Conservation (phyloP, 2,113 vertebrate species). For the Strix aluco region DNA sequence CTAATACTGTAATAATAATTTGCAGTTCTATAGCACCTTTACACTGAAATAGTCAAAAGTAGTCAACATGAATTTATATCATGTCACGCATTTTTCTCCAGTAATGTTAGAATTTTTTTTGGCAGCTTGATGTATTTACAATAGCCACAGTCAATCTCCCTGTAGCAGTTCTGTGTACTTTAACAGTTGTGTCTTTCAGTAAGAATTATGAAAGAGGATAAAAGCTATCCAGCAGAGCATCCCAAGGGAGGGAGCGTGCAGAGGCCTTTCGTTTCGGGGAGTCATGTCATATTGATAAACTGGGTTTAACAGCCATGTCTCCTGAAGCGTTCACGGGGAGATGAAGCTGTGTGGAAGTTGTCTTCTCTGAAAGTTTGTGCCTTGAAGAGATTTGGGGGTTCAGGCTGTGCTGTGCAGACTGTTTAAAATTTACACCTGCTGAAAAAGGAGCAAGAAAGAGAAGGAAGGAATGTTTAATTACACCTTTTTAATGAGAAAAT, state of each 20-base stretch:
- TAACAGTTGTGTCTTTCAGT: background rate
- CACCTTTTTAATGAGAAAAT: background rate
- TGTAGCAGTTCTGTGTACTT: background rate
- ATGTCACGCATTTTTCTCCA: background rate
- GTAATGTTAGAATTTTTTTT: background rate
- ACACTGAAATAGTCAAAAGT: background rate
- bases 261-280: background rate
- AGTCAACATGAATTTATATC: background rate
- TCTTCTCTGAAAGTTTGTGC: background rate
- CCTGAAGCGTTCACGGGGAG: background rate
- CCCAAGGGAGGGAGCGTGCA: background rate
- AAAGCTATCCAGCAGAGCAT: background rate
- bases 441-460: background rate
- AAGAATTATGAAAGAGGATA: background rate
- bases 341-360: fast-evolving
- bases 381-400: background rate
- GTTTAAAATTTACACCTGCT: background rate
- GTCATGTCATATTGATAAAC: background rate
- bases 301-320: background rate
- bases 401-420: background rate
- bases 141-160: background rate
- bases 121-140: background rate
- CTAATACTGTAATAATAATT: conserved; percentile 21
- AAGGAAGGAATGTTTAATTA: background rate
- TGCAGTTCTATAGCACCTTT: background rate